Evolutionary conservation across 2,888 invertebrate genomes (phyloP).

Genomic region (Achlya flavicornis): DNA sequence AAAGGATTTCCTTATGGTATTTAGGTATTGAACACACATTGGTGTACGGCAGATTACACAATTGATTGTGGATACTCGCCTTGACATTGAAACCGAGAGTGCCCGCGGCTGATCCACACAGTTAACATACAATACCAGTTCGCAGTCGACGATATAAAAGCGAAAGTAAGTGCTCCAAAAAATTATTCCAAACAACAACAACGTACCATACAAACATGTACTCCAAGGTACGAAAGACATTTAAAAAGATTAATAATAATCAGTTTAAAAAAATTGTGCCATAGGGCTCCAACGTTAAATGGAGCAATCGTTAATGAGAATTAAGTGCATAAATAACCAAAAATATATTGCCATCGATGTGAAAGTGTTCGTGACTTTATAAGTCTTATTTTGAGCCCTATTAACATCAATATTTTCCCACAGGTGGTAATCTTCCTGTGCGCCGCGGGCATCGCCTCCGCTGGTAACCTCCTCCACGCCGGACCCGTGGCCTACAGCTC

Average conservation of each 20-base stretch:
- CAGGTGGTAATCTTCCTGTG: constrained; percentile 83
- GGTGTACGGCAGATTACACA: constrained; percentile 44
- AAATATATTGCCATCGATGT: background rate
- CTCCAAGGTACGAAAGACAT: constrained; percentile 66
- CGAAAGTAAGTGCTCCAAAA: constrained; percentile 66
- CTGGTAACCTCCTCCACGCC: constrained; percentile 80
- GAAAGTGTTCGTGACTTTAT: background rate
- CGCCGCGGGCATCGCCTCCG: constrained; percentile 84
- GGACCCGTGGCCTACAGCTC: constrained; percentile 78
- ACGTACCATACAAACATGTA: constrained; percentile 74
- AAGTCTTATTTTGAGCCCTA: background rate
- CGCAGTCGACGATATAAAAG: constrained; percentile 70
- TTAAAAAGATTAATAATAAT: constrained; percentile 23
- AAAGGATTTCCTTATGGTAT: constrained; percentile 29
- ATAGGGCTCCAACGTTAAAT: constrained; percentile 1
- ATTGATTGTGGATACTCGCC: constrained; percentile 51
- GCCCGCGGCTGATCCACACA: constrained; percentile 50
- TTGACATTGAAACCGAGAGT: constrained; percentile 73
- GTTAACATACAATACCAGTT: constrained; percentile 66
- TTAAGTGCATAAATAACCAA: background rate
- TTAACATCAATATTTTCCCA: constrained; percentile 20
- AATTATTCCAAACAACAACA: constrained; percentile 68
- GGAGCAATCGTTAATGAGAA: background rate
- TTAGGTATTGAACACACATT: constrained; percentile 19
- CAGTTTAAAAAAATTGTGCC: background rate